Evolutionary conservation across 2,888 invertebrate genomes (phyloP).

Genomic region (Elmis aenea): DNA sequence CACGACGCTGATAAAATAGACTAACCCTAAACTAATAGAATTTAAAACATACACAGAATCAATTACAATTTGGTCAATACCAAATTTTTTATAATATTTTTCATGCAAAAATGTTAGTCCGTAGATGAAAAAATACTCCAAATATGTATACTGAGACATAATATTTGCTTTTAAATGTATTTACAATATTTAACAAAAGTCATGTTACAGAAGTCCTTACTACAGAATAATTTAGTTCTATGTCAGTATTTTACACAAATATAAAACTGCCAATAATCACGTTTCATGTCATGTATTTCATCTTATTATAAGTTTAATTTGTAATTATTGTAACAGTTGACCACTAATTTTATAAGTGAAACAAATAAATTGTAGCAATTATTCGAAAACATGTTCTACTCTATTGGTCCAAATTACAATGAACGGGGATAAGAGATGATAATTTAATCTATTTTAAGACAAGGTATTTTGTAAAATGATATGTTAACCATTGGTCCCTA

Average conservation of each 20-base stretch:
- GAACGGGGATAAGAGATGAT: too few species aligned
- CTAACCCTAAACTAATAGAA: slow-evolving; percentile 34
- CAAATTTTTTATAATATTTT: slow-evolving; percentile 38
- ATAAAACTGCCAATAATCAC: slow-evolving; percentile 45
- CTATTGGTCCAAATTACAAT: too few species aligned
- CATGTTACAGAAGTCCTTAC: slow-evolving; percentile 34
- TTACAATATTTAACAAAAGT: slow-evolving; percentile 46
- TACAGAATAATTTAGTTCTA: slow-evolving; percentile 39
- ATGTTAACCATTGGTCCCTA: slow-evolving; percentile 36
- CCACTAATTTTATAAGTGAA: too few species aligned
- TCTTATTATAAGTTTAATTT: too few species aligned
- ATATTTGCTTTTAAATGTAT: slow-evolving; percentile 45
- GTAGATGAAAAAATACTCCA: slow-evolving; percentile 21
- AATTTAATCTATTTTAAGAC: too few species aligned
- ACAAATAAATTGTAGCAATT: too few species aligned
- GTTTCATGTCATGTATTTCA: too few species aligned
- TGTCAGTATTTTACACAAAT: slow-evolving; percentile 34
- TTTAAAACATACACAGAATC: slow-evolving; percentile 36
- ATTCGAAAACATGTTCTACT: too few species aligned
- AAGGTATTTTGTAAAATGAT: slow-evolving; percentile 34
- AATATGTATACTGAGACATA: slow-evolving; percentile 39
- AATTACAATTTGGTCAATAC: slow-evolving; percentile 38
- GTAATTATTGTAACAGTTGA: slow-evolving; percentile 16
- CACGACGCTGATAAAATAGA: slow-evolving; percentile 45
- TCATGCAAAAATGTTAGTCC: slow-evolving; percentile 35